Conservation (phyloP, 2,797 vertebrate species). For the Sternarchorhynchus goeldii region DNA sequence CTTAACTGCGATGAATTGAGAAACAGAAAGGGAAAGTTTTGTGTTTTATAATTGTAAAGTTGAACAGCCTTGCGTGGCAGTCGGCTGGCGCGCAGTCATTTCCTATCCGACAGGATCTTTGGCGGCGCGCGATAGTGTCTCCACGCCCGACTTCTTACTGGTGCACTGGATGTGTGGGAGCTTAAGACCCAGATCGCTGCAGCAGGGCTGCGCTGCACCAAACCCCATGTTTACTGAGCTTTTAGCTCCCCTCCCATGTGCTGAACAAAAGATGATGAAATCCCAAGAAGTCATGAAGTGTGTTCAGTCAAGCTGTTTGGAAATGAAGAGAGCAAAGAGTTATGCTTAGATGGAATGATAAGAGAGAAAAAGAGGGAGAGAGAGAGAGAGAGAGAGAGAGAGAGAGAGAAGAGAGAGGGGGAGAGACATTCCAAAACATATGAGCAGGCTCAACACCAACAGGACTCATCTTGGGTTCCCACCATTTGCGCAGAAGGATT, state of each 20-base stretch:
- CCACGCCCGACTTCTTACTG: conserved; percentile 44
- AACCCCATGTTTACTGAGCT: conserved; percentile 39
- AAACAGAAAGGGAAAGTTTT: conserved; percentile 29
- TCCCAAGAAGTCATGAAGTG: conserved; percentile 56
- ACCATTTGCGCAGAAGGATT: conserved; percentile 31
- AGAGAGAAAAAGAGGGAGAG: not conserved
- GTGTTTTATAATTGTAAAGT: conserved; percentile 41
- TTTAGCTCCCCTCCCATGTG: conserved; percentile 31
- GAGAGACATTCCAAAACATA: conserved; percentile 24
- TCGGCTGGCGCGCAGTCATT: conserved; percentile 44
- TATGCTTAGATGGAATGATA: conserved; percentile 51
- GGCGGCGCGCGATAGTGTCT: conserved; percentile 35
- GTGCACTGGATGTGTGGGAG: conserved; percentile 32
- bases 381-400: not conserved
- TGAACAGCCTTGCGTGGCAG: conserved; percentile 29
- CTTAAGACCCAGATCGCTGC: conserved; percentile 44
- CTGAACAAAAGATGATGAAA: conserved; percentile 56
- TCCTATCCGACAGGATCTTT: conserved; percentile 41
- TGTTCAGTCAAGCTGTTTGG: conserved; percentile 58
- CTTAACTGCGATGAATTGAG: conserved; percentile 29
- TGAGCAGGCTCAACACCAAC: conserved; percentile 33
- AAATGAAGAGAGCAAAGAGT: conserved; percentile 50
- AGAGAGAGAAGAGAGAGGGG: conserved; percentile 23
- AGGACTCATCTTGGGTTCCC: conserved; percentile 39
- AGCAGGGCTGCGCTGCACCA: conserved; percentile 15